Base-by-base conservation (phyloP, 1,140 invertebrate species). In the Trichonephila clavipes region DNA sequence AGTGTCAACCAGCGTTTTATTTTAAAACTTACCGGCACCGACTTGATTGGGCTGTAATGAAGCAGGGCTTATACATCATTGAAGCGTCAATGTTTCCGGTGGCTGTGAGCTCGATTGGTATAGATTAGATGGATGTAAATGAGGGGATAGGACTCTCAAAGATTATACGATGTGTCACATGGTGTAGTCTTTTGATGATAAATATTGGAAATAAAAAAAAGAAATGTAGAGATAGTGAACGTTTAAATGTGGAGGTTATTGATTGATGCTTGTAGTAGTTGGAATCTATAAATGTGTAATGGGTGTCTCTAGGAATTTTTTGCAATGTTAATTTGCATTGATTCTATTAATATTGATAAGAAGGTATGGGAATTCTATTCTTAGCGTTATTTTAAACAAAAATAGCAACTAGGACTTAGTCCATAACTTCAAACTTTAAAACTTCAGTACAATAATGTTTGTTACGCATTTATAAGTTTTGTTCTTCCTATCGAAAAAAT, bases 1-100 rank as follows among this genome's bases (percentile, higher is more conserved):
- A 92, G 90, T 92, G 90, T 92, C 90, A 92, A 86, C 58, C 24
- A 59, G 81, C 90, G 90, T 91, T 91, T 91, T 92, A 82, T 92
- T 92, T 92, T 92, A 62, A 83, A 91, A 90, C 69, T 77, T 81
- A 66, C 24, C 89, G 90, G 34, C 61, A 34, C n/a, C 64, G 87
- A 34, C 59, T 64, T 34, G 59, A 61, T 87, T 87, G 85, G 82
- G 59, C 28, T 87, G 58, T 34, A 87, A 61, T 87, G 82, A 59
- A 83, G 82, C 82, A 21, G 82, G 16, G 40, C 82, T 83, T 51
- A 83, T 59, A 83, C 82, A 59, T 51, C 82, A 58, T 83, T 59
- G 51, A 83, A 44, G 44, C 44, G 51, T 83, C 82, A 83, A 77
- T 77, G 72, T 77, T 77, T 77, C 72, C 72, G 72, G 72, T 77